phyloP scores from a whole-genome alignment of 23 tunicate genomes.

The Oikopleura dioica region DNA sequence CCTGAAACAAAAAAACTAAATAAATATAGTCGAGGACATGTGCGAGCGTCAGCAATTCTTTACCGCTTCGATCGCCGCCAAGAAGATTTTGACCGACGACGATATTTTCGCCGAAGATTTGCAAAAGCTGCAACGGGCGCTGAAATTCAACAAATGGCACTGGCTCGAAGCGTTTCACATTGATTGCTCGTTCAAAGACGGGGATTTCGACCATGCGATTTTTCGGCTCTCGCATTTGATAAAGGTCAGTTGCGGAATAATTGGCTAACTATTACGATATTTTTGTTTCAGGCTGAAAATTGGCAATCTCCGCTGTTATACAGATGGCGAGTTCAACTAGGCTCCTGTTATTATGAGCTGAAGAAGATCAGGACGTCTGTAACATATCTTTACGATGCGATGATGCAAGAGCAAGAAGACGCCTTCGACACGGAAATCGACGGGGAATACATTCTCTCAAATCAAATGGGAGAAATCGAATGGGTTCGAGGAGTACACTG shows the following conservation, averaged over 20 bases:
- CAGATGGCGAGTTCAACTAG: neutral
- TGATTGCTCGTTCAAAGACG: neutral
- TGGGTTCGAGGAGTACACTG: conserved; percentile 9
- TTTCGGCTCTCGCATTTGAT: neutral
- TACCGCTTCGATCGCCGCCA: neutral
- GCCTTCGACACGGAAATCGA: neutral
- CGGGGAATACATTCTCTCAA: neutral
- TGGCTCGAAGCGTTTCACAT: neutral
- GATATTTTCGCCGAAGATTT: neutral
- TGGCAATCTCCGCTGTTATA: neutral
- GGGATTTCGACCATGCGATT: neutral
- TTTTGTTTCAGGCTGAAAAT: neutral
- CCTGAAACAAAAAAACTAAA: too few relatives aligned
- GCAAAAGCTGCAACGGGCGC: neutral
- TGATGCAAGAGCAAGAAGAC: neutral
- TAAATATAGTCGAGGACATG: too few relatives aligned
- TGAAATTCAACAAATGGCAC: neutral
- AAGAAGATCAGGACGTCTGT: neutral
- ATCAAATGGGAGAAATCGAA: neutral
- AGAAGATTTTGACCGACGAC: neutral
- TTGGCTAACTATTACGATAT: too few relatives aligned
- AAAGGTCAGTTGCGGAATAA: too few relatives aligned
- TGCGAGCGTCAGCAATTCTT: too few relatives aligned
- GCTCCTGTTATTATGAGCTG: neutral
- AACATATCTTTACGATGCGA: neutral